Base-by-base conservation (phyloP, 2,797 vertebrate species). In the Schizopygopsis malacanthus region DNA sequence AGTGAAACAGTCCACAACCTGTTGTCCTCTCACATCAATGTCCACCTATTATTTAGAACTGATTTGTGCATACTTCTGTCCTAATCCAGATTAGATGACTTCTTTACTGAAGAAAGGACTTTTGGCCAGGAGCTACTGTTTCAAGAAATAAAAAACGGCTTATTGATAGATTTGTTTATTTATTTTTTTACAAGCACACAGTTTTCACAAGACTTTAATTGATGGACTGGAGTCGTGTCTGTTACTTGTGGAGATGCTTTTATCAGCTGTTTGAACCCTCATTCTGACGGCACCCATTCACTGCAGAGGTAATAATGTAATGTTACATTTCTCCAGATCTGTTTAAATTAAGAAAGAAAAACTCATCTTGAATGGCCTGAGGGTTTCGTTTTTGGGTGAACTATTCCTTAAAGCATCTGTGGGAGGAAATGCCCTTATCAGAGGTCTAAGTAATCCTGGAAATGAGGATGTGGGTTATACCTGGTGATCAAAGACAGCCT, bases 401-500 rank as follows among this genome's bases (percentile, higher is more conserved):
- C 28, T 67, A 37, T 67, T 67, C 28, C 63, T 37, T 37, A 18
- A 69, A 67, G 81, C 83, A 82, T 88, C 91, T 70, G 93, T 95
- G 92, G 93, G 93, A 93, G 93, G 90, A 88, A 91, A 86, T 91
- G 69, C 87, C 88, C 91, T 94, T 94, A 94, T 93, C 93, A 75
- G 89, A 90, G 86, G 90, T 83, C 87, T 78, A 85, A 93, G 93
- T 87, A 92, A 94, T 93, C 92, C 91, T 84, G 92, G 90, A 93
- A 94, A 95, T 91, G 91, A 94, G 91, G 90, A 92, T 90, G 92
- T 90, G 88, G 89, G 84, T 83, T 93, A 88, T 88, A 89, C 91
- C 90, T 90, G 88, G 41, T 87, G 86, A 94, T 94, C 91, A 94
- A 93, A 93, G 76, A 54, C 37, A 52, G 87, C 81, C 52, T 25